Percentiles rank a stretch among this genome's conserved stretches.
Evolutionary conservation across 2,888 invertebrate genomes (phyloP).

Genomic region (Aspidiotus destructor): DNA sequence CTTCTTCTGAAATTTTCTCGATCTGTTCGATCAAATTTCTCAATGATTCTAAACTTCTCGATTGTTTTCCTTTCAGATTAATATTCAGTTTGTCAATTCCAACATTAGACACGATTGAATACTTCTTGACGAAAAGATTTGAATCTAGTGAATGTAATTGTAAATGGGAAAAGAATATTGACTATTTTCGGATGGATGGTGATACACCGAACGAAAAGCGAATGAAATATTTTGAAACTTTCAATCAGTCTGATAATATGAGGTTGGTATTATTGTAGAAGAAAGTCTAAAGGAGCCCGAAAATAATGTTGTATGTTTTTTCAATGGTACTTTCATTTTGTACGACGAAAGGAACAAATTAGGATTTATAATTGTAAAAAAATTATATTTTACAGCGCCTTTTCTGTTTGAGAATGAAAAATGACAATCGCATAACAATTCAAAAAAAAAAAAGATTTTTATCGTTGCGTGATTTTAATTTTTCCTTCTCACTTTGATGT

Average conservation of each 20-base stretch:
- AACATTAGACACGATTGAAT: constrained; percentile 85
- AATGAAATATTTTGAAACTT: constrained; percentile 72
- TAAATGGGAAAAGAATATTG: constrained; percentile 64
- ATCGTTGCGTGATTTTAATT: no score
- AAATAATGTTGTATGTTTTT: background rate
- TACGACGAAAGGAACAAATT: no score
- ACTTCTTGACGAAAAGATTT: constrained; percentile 71
- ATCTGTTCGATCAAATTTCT: background rate
- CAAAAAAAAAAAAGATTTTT: no score
- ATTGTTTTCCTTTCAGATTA: constrained; percentile 50
- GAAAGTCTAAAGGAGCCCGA: background rate
- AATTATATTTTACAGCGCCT: no score
- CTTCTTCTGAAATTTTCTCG: background rate
- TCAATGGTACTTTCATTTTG: no score
- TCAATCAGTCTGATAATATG: constrained; percentile 74
- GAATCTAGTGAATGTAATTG: constrained; percentile 49
- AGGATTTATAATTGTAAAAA: no score
- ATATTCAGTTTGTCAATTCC: constrained; percentile 94
- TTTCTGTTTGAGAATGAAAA: no score
- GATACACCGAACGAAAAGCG: constrained; percentile 77
- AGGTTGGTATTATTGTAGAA: constrained; percentile 46
- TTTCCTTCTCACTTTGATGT: no score
- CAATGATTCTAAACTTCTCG: background rate
- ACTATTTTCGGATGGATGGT: constrained; percentile 89
- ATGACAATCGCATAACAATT: no score